Conservation (phyloP, 2,113 vertebrate species). For the Dascyllus trimaculatus region DNA sequence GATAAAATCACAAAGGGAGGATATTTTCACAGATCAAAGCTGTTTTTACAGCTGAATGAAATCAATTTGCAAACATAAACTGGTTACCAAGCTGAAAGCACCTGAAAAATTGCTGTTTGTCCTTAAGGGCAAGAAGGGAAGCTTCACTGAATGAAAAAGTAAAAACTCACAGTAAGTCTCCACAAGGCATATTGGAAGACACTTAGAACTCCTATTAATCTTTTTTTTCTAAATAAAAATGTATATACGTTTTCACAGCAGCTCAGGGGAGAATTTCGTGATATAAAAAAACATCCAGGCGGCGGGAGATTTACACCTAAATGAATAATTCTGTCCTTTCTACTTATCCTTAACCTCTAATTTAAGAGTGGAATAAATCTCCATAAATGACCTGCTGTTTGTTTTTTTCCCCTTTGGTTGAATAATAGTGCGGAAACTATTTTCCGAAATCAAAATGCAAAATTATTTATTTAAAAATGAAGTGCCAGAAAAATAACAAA, state of each 20-base stretch:
- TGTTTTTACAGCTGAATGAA: slow-evolving; percentile 55
- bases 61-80: slow-evolving; percentile 69
- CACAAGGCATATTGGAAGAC: slow-evolving; percentile 55
- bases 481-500: neutral
- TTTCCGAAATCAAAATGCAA: slow-evolving; percentile 1
- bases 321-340: slow-evolving; percentile 41
- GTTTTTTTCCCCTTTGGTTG: neutral
- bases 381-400: slow-evolving; percentile 36
- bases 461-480: neutral
- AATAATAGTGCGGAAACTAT: neutral
- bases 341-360: slow-evolving; percentile 53
- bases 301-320: slow-evolving; percentile 22
- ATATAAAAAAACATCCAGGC: slow-evolving; percentile 40
- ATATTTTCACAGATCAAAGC: slow-evolving; percentile 54
- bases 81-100: slow-evolving; percentile 40
- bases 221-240: neutral
- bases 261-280: slow-evolving; percentile 41
- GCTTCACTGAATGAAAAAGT: slow-evolving; percentile 59
- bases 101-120: slow-evolving; percentile 58
- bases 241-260: slow-evolving; percentile 20
- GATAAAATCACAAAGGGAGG: slow-evolving; percentile 34
- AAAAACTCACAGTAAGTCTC: slow-evolving; percentile 44
- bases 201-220: slow-evolving; percentile 54
- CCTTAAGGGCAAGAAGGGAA: slow-evolving; percentile 57
- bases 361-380: slow-evolving; percentile 56